Evolutionary conservation across 2,797 vertebrate genomes (phyloP), one percentile per base, ranked within the genome.

Genomic region (Chelidonichthys spinosus): DNA sequence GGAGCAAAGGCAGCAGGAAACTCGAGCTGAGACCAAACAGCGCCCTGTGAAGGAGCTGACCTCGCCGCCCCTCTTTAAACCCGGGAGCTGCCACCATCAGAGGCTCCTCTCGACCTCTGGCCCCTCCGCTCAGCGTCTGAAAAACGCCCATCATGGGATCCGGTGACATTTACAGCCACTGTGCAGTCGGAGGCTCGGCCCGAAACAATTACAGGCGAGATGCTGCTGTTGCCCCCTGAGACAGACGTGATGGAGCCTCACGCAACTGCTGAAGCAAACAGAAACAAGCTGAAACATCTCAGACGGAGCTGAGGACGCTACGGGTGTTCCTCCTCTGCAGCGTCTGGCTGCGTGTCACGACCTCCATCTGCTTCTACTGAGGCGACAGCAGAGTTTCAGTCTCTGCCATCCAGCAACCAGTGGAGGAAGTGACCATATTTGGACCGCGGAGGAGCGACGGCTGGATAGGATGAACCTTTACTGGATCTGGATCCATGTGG

Each of bases 151-250:
- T 63, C 44, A 70, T 80, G 77, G 83, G 76, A 40, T 66, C 66
- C 17, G 4, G 42, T 79, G 85, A 89, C 87, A 74, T 88, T 87
- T 88, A 86, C 72, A 86, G 80, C 74, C 50, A 36, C 53, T 5
- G 44, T 62, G 73, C 75, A 82, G 64, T 71, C 79, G 56, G 61
- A 0, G 36, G 67, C 68, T 69, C 5, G 13, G 55, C 74, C 50
- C 42, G 53, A 68, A 60, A 55, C 77, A 59, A 74, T 82, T 75
- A 74, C 67, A 52, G 58, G 50, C 66, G 25, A 25, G 25, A 25
- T 25, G 25, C 25, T 25, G 25, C 1, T 2, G 25, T 25, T 25
- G 69, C 33, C 35, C 42, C 33, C 39, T 68, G 64, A 56, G 73
- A 81, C 63, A 56, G 71, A 59, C 33, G 10, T 13, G 61, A 46